Evolutionary conservation across 2,888 invertebrate species (phyloP), one percentile per base, ranked within the genome.

Genomic region (Diarsia brunnea): DNA sequence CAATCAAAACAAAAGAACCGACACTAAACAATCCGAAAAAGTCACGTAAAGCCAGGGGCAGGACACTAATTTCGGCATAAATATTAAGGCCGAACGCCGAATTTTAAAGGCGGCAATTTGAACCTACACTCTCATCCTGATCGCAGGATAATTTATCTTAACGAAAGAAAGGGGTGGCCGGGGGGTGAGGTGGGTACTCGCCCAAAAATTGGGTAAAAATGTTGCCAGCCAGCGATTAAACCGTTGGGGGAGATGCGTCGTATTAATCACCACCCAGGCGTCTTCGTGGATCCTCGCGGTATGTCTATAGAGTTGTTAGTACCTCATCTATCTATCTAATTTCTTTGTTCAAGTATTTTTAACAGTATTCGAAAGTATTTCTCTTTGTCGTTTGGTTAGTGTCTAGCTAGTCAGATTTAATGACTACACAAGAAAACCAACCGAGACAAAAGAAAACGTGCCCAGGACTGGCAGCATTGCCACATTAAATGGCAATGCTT

Each of bases 181-280:
- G 83, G 89, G 89, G 89, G 87, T 79, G 90, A 90, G 91, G 91
- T 87, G 89, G 88, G 86, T 85, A 88, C 81, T 91, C 92, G 71
- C 94, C 95, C 96, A 96, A 96, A 96, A 96, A 96, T 96, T 96
- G 96, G 95, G 96, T 96, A 96, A 96, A 96, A 96, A 96, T 96
- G 96, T 96, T 96, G 95, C 96, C 95, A 95, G 95, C 95, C 90
- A 96, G 93, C 96, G 96, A 96, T 96, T 96, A 96, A 96, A 96
- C 95, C 95, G 95, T 95, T 91, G 95, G 92, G 96, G 96, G 96
- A 95, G 96, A 96, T 96, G 95, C 96, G 96, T 96, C 95, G 95
- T 96, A 96, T 96, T 96, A 96, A 96, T 96, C 96, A 96, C 96
- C 96, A 94, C 96, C 96, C 96, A 88, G 89, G 94, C 94, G 95